phyloP scores from a whole-genome alignment of 2,888 invertebrate species.

The Caenorhabditis sulstoni region DNA sequence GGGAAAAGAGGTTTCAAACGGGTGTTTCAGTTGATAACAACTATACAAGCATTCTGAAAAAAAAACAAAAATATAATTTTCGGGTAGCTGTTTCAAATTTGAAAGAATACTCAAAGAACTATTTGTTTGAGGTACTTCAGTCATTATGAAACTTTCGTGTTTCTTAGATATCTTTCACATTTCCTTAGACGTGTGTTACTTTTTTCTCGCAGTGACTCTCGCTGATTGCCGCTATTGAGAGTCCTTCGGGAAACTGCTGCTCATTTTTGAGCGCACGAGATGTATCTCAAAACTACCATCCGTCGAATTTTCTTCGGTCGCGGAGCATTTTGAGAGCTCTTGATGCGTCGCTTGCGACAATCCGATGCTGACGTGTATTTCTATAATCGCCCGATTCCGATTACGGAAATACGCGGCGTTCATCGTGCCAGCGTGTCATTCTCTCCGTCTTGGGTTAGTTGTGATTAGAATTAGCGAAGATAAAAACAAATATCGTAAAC shows the following conservation, averaged over 20 bases:
- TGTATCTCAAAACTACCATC: constrained; percentile 20
- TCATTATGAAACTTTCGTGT: too few relatives aligned
- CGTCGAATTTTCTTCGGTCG: background rate
- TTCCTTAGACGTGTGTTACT: too few relatives aligned
- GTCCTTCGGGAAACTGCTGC: background rate
- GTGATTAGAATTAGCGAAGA: too few relatives aligned
- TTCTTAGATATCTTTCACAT: too few relatives aligned
- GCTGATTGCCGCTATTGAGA: constrained; percentile 54
- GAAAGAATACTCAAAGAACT: too few relatives aligned
- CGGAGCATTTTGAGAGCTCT: background rate
- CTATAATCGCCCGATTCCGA: constrained; percentile 45
- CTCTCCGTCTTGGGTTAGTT: constrained; percentile 55
- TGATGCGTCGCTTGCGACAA: constrained; percentile 54
- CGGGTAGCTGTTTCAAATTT: too few relatives aligned
- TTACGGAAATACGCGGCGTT: constrained; percentile 43
- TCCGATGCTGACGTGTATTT: constrained; percentile 57
- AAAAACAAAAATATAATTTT: too few relatives aligned
- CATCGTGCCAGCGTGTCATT: constrained; percentile 56
- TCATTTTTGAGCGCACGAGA: constrained; percentile 17
- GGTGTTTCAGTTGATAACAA: too few relatives aligned
- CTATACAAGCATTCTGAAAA: too few relatives aligned
- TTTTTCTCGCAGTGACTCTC: background rate
- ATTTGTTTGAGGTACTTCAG: too few relatives aligned
- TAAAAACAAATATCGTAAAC: too few relatives aligned
- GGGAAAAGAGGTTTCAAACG: too few relatives aligned